Evolutionary conservation across 2,888 invertebrate species (phyloP), one percentile per base, ranked within the genome.

Genomic region (Ormyrus pomaceus): DNA sequence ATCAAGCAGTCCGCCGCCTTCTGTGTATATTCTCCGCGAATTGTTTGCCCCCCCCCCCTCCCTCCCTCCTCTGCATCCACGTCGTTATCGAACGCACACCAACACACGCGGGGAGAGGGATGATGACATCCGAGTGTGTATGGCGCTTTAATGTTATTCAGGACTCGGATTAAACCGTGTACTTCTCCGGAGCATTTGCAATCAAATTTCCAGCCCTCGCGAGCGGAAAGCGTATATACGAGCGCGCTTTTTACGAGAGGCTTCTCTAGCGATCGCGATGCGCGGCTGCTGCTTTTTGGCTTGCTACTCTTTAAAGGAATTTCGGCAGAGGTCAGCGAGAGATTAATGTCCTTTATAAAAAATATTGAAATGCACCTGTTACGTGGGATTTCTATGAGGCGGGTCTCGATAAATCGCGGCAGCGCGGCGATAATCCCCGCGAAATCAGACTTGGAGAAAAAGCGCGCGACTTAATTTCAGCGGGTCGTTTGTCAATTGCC

Each of bases 131-230:
- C 56, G 79, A 65, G 74, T 65, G 75, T 58, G 45, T 34, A 34
- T 34, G 46, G 62, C 82, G 68, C 84, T 87, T 84, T 86, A 86
- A 87, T 86, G 86, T 86, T 87, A 88, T 88, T 86, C 87, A 85
- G 84, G 85, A 84, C 81, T 86, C 83, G 86, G 87, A 88, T 88
- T 87, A 87, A 88, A 88, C 83, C 86, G 79, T 86, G 86, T 87
- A 86, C 85, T 83, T 83, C 83, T 79, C 83, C 76, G 82, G 77
- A 82, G 82, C 84, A 84, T 83, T 83, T 83, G 83, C 83, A 83
- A 85, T 85, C 59, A 76, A 68, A 75, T 51, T 74, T 45, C 46
- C 6, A 55, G 50, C 19, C 45, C 19, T 19, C 19, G 19, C 19
- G 19, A 19, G 19, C 19, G 19, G 19, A 19, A 19, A 19, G 1